Conservation (phyloP, 2,113 vertebrate species). For the Nycticorax nycticorax region DNA sequence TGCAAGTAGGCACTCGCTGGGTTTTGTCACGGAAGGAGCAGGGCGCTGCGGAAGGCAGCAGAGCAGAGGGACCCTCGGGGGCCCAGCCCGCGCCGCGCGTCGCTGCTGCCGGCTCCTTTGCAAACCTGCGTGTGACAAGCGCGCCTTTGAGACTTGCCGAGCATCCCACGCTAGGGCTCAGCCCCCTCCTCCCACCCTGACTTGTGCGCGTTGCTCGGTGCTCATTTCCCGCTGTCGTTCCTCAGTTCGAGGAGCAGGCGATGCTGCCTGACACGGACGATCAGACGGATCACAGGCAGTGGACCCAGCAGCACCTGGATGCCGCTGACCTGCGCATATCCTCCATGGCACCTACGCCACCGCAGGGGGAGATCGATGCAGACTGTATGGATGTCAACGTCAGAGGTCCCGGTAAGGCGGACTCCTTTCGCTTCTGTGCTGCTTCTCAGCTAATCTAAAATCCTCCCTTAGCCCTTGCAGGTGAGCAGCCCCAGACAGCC, state of each 20-base stretch:
- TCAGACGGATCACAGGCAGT: slow-evolving; percentile 93
- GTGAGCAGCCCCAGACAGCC: not conserved
- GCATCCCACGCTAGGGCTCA: not conserved
- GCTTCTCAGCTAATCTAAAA: not conserved
- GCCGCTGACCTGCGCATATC: slow-evolving; percentile 92
- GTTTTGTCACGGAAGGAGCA: not conserved
- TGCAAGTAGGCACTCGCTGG: not conserved
- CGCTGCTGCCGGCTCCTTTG: not conserved
- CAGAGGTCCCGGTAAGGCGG: slow-evolving; percentile 86
- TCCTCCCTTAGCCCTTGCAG: not conserved
- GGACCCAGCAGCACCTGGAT: slow-evolving; percentile 98
- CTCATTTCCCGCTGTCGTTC: not conserved
- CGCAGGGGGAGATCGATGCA: slow-evolving; percentile 92
- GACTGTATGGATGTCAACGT: slow-evolving; percentile 98
- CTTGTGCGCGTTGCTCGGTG: not conserved
- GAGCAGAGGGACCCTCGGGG: not conserved
- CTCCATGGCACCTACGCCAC: slow-evolving; percentile 93
- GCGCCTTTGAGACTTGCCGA: not conserved
- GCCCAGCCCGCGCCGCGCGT: accelerated
- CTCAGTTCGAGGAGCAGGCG: slow-evolving; percentile 89
- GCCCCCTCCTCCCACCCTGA: not conserved
- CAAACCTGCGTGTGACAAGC: not conserved
- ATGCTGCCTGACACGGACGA: slow-evolving; percentile 82
- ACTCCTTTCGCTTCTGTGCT: not conserved
- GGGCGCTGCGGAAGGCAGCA: not conserved